Base-by-base conservation (phyloP, 1,140 invertebrate species). In the Drosophila funebris region DNA sequence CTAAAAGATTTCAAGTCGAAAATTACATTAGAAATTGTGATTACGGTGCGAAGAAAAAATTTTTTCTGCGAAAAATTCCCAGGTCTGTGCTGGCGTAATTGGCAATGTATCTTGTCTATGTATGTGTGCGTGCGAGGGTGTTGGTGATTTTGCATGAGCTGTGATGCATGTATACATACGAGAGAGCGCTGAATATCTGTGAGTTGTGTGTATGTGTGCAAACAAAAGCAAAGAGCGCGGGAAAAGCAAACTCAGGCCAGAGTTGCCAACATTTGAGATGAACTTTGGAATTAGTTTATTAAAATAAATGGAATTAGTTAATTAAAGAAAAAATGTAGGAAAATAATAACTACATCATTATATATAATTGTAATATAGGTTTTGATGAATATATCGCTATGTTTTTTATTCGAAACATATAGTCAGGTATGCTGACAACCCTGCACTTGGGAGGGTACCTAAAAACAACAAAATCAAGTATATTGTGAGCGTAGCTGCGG, bases 31-130 rank as follows among this genome's bases (percentile, higher is more conserved):
- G 57, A 88, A 88, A 89, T 69, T 88, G 79, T 75, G 78, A 73
- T 73, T 77, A 56, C 72, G 62, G 74, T 81, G 78, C 66, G 52
- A 76, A 74, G 76, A 82, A 88, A 87, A 53, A 60, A 13, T 61
- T 87, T 74, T 87, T 74, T 70, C 71, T 68, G 82, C 82, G 56
- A 71, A 71, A 81, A 88, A 88, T 83, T 88, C 83, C 84, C 83
- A 87, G 83, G 83, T 88, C 82, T 85, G 81, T 87, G 78, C 57
- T 78, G 61, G 73, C 71, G 62, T 79, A 78, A 68, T 66, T 82
- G 56, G 58, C 68, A 53, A 62, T 76, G 56, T 56, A 56, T 72
- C 36, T 76, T 63, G 61, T 46, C 9, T 22, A 24, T 78, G 64
- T 66, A 58, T 76, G 68, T 39, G 67, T 70, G 54, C 56, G 33